A percentile compares a stretch with the other conserved stretches of the same genome.
phyloP scores from a whole-genome alignment of 2,113 vertebrate species.

The Menidia beryllina region DNA sequence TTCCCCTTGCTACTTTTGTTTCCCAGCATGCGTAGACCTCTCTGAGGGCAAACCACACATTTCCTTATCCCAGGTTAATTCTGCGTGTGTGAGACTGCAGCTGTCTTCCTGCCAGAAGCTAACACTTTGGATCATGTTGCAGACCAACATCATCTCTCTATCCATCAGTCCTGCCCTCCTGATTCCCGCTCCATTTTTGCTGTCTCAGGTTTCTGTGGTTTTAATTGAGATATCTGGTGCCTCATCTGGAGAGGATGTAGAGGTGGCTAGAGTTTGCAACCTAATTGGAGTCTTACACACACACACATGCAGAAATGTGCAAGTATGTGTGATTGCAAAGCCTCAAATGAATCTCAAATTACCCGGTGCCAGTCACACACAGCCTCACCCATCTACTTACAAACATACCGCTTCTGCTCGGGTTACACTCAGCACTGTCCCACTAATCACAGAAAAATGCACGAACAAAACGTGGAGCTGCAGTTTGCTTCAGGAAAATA shows the following conservation, averaged over 20 bases:
- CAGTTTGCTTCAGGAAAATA: neutral
- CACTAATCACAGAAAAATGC: conserved; percentile 69
- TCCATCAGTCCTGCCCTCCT: conserved; percentile 39
- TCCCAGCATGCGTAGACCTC: neutral
- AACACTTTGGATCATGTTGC: conserved; percentile 71
- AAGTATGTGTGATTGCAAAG: conserved; percentile 41
- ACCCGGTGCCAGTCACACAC: conserved; percentile 37
- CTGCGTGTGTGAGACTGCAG: conserved; percentile 72
- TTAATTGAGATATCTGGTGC: conserved; percentile 77
- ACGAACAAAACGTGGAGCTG: conserved; percentile 43
- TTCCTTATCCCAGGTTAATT: conserved; percentile 28
- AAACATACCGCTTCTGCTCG: conserved; percentile 52
- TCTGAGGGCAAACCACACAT: neutral
- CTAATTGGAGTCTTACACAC: conserved; percentile 64
- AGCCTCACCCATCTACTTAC: conserved; percentile 37
- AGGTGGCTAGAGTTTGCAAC: conserved; percentile 61
- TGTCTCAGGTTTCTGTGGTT: conserved; percentile 62
- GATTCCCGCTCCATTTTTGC: conserved; percentile 42
- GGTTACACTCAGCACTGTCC: conserved; percentile 62
- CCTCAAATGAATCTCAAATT: conserved; percentile 61
- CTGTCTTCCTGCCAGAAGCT: conserved; percentile 72
- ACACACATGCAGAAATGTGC: conserved; percentile 19
- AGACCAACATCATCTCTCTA: conserved; percentile 47
- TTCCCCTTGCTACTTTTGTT: neutral
- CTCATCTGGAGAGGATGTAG: conserved; percentile 72